phyloP scores from a whole-genome alignment of 2,888 invertebrate species.

The Lasioglossum villosulum region DNA sequence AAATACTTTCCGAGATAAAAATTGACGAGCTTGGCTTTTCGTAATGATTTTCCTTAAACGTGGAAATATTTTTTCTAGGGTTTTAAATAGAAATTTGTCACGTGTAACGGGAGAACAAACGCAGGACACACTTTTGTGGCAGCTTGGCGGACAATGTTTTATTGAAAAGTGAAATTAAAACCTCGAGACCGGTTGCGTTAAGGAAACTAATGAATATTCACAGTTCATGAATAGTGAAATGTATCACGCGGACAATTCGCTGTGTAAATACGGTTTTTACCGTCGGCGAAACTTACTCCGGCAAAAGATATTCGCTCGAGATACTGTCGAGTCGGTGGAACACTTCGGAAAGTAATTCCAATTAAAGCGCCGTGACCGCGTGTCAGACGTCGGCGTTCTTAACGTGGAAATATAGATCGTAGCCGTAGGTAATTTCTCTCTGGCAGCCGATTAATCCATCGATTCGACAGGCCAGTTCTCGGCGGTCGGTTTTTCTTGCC shows the following conservation, averaged over 20 bases:
- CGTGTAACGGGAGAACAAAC: neutral
- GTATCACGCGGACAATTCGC: slow-evolving; percentile 11
- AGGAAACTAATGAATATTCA: slow-evolving; percentile 46
- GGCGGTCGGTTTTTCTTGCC: slow-evolving; percentile 32
- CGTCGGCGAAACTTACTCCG: neutral
- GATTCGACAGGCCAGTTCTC: slow-evolving; percentile 8
- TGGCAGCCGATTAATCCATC: slow-evolving; percentile 47
- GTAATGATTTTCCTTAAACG: neutral
- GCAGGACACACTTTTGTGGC: neutral
- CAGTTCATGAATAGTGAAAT: slow-evolving; percentile 16
- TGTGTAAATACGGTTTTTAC: slow-evolving; percentile 13
- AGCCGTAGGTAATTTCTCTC: slow-evolving; percentile 36
- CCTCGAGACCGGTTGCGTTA: slow-evolving; percentile 12
- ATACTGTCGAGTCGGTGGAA: slow-evolving; percentile 12
- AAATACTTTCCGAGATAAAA: neutral
- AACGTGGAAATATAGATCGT: slow-evolving; percentile 22
- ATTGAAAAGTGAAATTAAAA: slow-evolving; percentile 7
- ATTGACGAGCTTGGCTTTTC: neutral
- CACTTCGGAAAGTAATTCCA: slow-evolving; percentile 10
- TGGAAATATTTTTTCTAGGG: neutral
- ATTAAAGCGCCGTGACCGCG: neutral
- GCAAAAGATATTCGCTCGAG: slow-evolving; percentile 6
- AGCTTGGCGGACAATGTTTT: neutral
- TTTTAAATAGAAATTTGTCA: neutral
- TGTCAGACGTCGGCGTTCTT: slow-evolving; percentile 23